Evolutionary conservation across 2,888 invertebrate species (phyloP).

Genomic region (Hyposoter didymator): DNA sequence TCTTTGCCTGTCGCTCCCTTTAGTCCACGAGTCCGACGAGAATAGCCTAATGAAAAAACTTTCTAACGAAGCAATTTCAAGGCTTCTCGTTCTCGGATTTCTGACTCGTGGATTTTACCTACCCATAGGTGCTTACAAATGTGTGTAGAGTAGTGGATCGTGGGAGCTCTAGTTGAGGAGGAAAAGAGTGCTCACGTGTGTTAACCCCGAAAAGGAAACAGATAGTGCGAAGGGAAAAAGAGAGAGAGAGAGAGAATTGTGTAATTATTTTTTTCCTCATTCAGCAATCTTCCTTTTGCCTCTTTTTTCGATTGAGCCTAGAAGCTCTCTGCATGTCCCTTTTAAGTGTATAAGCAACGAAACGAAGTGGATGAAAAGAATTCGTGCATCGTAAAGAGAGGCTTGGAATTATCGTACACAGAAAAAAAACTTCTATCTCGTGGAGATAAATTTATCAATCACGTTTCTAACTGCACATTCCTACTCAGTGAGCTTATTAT

Average conservation of each 20-base stretch:
- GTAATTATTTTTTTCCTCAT: constrained; percentile 62
- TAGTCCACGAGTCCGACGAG: constrained; percentile 58
- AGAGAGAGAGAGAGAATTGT: constrained; percentile 53
- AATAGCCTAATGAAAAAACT: constrained; percentile 69
- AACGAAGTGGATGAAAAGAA: constrained; percentile 17
- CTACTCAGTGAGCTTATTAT: neutral
- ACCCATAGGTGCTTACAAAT: constrained; percentile 48
- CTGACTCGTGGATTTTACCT: constrained; percentile 65
- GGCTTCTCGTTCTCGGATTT: constrained; percentile 70
- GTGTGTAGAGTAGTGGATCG: constrained; percentile 21
- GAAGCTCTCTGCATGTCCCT: neutral
- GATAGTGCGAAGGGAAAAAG: constrained; percentile 32
- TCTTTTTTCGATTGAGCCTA: constrained; percentile 15
- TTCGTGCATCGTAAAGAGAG: constrained; percentile 8
- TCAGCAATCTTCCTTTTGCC: constrained; percentile 6
- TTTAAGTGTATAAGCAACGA: constrained; percentile 26
- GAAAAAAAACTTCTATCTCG: neutral
- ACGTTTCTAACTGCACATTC: neutral
- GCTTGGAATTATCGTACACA: neutral
- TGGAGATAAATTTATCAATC: neutral
- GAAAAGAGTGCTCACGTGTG: constrained; percentile 45
- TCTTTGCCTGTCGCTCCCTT: constrained; percentile 19
- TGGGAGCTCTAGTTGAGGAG: constrained; percentile 7
- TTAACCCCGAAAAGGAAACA: constrained; percentile 19
- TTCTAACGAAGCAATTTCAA: constrained; percentile 70